Evolutionary conservation across 2,797 vertebrate genomes (phyloP).

Genomic region (Emys orbicularis): DNA sequence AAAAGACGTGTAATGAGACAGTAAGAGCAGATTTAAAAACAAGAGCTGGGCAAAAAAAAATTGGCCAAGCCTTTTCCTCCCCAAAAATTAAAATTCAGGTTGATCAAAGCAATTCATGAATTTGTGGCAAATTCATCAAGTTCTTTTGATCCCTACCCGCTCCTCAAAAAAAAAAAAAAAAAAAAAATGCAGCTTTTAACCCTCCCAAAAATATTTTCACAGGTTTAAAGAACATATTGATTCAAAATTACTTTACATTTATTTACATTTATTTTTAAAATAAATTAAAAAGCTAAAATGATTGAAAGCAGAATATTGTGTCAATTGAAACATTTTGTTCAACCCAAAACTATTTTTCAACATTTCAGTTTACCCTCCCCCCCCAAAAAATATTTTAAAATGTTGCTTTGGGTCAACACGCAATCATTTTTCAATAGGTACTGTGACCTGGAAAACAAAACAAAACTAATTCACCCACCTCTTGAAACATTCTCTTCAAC

Average conservation of each 20-base stretch:
- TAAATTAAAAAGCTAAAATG: background rate
- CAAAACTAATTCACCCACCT: background rate
- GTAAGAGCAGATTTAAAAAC: background rate
- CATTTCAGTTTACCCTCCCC: too few relatives aligned
- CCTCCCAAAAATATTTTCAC: background rate
- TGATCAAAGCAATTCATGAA: background rate
- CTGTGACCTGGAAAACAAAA: background rate
- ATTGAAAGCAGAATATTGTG: background rate
- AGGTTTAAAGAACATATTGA: background rate
- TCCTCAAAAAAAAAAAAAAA: background rate
- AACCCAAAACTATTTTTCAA: background rate
- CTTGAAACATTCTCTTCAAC: background rate
- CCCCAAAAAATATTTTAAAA: background rate
- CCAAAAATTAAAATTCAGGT: background rate
- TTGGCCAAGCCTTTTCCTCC: background rate
- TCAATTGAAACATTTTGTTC: background rate
- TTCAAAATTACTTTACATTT: background rate
- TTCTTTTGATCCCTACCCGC: background rate
- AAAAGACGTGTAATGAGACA: background rate
- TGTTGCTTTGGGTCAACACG: background rate
- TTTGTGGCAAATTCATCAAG: background rate
- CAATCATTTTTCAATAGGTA: background rate
- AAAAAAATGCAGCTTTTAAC: background rate
- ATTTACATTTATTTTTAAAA: background rate
- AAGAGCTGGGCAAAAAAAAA: background rate